Evolutionary conservation across 2,797 vertebrate species (phyloP).

Genomic region (Naso thynnoides): DNA sequence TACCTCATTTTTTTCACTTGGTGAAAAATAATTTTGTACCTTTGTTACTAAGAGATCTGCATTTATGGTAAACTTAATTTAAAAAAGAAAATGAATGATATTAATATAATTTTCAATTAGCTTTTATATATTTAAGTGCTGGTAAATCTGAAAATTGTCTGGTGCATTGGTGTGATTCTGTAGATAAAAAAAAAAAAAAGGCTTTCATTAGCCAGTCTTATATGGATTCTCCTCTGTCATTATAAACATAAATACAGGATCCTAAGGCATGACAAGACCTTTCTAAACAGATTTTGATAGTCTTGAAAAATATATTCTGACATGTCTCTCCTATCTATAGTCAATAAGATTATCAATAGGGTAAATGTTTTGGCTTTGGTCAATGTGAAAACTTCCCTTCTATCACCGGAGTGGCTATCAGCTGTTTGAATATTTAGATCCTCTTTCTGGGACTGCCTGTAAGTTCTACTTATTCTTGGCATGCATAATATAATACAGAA

Average conservation of each 20-base stretch:
- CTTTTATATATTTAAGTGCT: conserved; percentile 99
- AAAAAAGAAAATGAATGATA: conserved; percentile 95
- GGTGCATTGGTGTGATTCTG: conserved; percentile 97
- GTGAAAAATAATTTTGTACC: conserved; percentile 99
- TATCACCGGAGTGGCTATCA: conserved; percentile 96
- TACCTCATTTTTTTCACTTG: conserved; percentile 99
- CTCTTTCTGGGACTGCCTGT: conserved; percentile 91
- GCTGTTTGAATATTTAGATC: conserved; percentile 93
- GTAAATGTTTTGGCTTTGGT: conserved; percentile 89
- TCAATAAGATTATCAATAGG: conserved; percentile 77
- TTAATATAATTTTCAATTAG: conserved; percentile 99
- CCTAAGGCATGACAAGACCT: conserved; percentile 86
- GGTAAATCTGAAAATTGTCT: conserved; percentile 94
- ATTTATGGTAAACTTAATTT: conserved; percentile 98
- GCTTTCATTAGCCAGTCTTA: conserved; percentile 90
- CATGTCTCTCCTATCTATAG: conserved; percentile 84
- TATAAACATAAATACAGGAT: conserved; percentile 82
- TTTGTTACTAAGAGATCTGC: conserved; percentile 99
- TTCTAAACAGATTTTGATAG: conserved; percentile 86
- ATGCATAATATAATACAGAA: conserved; percentile 91
- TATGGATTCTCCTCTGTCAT: conserved; percentile 89
- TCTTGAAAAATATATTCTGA: conserved; percentile 85
- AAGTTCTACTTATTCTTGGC: conserved; percentile 93
- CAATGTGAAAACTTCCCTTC: conserved; percentile 97
- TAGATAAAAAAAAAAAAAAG: conserved; percentile 92